Conservation (phyloP, 2,888 invertebrate genomes). For the Thymelicus acteon region DNA sequence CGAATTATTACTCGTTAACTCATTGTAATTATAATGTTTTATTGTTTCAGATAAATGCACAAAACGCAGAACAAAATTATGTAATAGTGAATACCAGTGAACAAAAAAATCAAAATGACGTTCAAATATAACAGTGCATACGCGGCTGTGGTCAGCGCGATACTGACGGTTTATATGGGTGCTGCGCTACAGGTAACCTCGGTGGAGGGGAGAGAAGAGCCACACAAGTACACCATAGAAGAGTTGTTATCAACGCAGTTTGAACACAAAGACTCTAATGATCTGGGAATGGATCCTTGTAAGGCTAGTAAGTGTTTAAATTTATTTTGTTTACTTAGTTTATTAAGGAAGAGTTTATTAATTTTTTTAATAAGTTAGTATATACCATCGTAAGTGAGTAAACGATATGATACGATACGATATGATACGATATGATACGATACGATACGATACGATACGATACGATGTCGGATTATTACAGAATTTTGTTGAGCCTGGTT, state of each 20-base stretch:
- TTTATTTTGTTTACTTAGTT: slow-evolving; percentile 20
- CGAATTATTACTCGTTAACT: too few species aligned
- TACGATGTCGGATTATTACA: too few species aligned
- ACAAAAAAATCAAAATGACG: slow-evolving; percentile 60
- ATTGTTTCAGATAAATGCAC: slow-evolving; percentile 68
- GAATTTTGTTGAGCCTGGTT: too few species aligned
- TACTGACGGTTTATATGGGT: slow-evolving; percentile 64
- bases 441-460: too few species aligned
- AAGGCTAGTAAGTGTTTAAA: slow-evolving; percentile 89
- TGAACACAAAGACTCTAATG: slow-evolving; percentile 88
- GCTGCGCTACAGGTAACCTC: slow-evolving; percentile 54
- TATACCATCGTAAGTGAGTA: too few species aligned
- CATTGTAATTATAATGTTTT: slow-evolving; percentile 27
- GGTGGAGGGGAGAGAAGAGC: slow-evolving; percentile 65
- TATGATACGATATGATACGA: too few species aligned
- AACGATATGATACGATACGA: too few species aligned
- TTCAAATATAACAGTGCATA: slow-evolving; percentile 58
- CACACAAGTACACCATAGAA: slow-evolving; percentile 86
- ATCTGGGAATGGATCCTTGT: slow-evolving; percentile 93
- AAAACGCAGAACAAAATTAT: slow-evolving; percentile 54
- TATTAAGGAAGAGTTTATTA: too few species aligned
- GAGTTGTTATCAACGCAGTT: slow-evolving; percentile 87
- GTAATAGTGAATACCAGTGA: slow-evolving; percentile 62
- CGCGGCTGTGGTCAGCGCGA: slow-evolving; percentile 53
- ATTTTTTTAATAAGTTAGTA: too few species aligned